phyloP scores from a whole-genome alignment of 2,113 vertebrate species.

The Sylvia atricapilla region DNA sequence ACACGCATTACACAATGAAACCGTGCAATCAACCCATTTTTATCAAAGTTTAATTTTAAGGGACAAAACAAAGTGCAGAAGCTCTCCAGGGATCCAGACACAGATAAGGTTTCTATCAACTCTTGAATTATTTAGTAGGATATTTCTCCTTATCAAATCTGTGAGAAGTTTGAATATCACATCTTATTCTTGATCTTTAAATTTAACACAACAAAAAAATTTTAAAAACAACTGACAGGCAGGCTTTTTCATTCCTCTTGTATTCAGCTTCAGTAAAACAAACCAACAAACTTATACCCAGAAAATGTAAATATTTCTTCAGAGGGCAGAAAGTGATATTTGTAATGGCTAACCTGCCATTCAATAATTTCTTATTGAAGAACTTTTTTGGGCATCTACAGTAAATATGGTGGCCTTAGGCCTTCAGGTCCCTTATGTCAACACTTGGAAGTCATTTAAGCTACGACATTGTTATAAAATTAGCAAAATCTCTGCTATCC shows the following conservation, averaged over 20 bases:
- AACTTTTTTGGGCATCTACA: not conserved
- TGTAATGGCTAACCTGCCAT: not conserved
- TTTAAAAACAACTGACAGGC: not conserved
- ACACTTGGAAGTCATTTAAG: not conserved
- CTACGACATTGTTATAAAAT: not conserved
- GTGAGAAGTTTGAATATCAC: not conserved
- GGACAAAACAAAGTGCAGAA: not conserved
- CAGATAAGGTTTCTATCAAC: not conserved
- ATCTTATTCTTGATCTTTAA: not conserved
- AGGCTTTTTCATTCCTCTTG: not conserved
- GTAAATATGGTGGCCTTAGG: not conserved
- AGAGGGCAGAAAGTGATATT: not conserved
- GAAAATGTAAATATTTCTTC: not conserved
- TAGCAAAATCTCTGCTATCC: not conserved
- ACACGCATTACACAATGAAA: not conserved
- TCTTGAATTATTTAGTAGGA: not conserved
- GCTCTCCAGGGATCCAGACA: not conserved
- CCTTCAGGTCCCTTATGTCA: not conserved
- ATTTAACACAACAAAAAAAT: not conserved
- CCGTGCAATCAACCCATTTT: not conserved
- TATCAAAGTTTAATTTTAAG: not conserved
- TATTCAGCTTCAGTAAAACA: not conserved
- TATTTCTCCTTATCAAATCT: not conserved
- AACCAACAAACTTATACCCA: fast-evolving
- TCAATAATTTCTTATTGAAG: too few relatives aligned